phyloP scores from a whole-genome alignment of 2,888 invertebrate genomes.

The Polyploca ridens region DNA sequence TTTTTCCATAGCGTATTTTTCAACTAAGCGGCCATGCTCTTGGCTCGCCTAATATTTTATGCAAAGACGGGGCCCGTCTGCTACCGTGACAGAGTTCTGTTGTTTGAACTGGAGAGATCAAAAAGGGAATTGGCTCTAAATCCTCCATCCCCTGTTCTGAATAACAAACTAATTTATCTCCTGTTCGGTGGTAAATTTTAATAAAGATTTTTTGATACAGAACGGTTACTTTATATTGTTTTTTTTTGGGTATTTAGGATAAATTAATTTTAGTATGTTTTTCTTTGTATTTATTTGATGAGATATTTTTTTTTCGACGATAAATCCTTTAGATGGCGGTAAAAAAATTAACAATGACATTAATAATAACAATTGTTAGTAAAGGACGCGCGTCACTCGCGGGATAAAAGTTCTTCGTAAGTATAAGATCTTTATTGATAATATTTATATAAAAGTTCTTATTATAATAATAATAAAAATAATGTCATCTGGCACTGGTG shows the following conservation, averaged over 20 bases:
- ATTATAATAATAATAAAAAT: too few relatives aligned
- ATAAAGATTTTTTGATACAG: slow-evolving; percentile 45
- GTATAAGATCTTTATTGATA: too few relatives aligned
- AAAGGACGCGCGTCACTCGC: too few relatives aligned
- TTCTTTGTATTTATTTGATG: too few relatives aligned
- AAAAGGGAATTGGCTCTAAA: slow-evolving; percentile 80
- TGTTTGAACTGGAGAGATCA: slow-evolving; percentile 78
- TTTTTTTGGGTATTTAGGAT: neutral
- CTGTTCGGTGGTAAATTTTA: slow-evolving; percentile 53
- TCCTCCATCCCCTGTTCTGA: slow-evolving; percentile 70
- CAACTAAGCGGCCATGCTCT: slow-evolving; percentile 8
- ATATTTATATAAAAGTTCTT: too few relatives aligned
- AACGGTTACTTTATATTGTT: neutral
- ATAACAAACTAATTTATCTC: slow-evolving; percentile 76
- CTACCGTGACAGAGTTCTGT: slow-evolving; percentile 68
- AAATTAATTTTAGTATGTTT: too few relatives aligned
- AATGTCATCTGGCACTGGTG: too few relatives aligned
- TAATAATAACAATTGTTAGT: too few relatives aligned
- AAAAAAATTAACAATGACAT: too few relatives aligned
- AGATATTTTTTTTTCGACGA: too few relatives aligned
- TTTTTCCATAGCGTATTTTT: neutral
- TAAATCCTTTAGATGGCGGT: too few relatives aligned
- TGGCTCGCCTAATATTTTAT: slow-evolving; percentile 71
- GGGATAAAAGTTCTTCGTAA: too few relatives aligned
- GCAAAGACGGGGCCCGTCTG: slow-evolving; percentile 71